These are phyloP conservation scores for Bacillus rossius DNA, from an alignment of 1,140 invertebrate genomes.

Conservation along the genomic window DNA sequence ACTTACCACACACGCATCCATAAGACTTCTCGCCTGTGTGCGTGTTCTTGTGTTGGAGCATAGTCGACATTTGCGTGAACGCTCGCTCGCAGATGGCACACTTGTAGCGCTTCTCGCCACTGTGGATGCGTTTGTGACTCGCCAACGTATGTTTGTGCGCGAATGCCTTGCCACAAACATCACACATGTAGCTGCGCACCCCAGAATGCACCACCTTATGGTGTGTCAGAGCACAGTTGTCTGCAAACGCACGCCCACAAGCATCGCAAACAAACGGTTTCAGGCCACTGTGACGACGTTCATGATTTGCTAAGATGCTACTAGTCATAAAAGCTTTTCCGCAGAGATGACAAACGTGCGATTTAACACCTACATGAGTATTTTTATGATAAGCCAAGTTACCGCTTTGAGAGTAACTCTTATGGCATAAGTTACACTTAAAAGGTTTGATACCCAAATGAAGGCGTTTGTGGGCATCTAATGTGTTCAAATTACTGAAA, in stretches of 20 bases:
- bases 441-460: constrained; percentile 41
- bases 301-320: constrained; percentile 4
- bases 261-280: constrained; percentile 8
- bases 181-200: constrained; percentile 9
- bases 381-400: constrained; percentile 47
- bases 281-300: constrained; percentile 1
- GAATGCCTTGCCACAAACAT: constrained; percentile 13
- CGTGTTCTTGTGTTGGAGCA: constrained; percentile 9
- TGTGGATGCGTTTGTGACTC: constrained; percentile 7
- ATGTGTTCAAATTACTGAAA: constrained; percentile 3
- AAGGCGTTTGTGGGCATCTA: constrained; percentile 42
- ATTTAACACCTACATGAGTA: constrained; percentile 46
- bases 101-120: constrained; percentile 5
- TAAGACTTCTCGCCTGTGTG: constrained; percentile 12
- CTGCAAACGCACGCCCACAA: constrained; percentile 8
- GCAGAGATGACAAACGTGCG: constrained; percentile 46
- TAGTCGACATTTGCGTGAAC: constrained; percentile 11
- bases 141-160: constrained; percentile 2
- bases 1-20: constrained; percentile 8
- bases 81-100: constrained; percentile 4
- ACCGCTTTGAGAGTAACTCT: constrained; percentile 45
- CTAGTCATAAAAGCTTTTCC: constrained; percentile 40
- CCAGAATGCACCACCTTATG: constrained; percentile 12
- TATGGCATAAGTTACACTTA: constrained; percentile 46
- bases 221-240: constrained; percentile 6